Conservation (phyloP, 2,113 vertebrate species). For the Colossoma macropomum region DNA sequence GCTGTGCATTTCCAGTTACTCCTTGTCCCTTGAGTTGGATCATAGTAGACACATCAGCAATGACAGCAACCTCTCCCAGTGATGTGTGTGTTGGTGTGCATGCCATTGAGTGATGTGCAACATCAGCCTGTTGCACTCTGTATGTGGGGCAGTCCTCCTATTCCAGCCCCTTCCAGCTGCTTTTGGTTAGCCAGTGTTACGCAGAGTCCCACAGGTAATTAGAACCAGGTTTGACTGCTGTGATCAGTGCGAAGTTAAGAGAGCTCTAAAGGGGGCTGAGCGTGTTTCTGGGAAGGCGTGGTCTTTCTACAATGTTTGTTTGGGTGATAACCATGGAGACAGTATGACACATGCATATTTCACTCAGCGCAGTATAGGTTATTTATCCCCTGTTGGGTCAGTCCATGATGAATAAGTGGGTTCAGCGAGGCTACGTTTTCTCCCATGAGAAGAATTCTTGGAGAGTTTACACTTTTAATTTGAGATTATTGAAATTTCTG, state of each 20-base stretch:
- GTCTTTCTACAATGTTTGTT: slow-evolving; percentile 37
- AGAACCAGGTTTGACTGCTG: slow-evolving; percentile 34
- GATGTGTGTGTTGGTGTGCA: background rate
- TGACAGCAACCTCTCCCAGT: background rate
- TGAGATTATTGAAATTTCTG: background rate
- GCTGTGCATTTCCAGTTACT: background rate
- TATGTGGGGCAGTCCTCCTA: background rate
- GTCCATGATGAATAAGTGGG: background rate
- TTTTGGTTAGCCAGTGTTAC: slow-evolving; percentile 34
- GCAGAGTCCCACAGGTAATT: slow-evolving; percentile 42
- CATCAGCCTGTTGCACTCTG: slow-evolving; percentile 2
- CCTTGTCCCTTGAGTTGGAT: background rate
- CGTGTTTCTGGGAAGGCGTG: slow-evolving; percentile 33
- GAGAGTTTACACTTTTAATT: background rate
- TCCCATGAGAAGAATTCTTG: background rate
- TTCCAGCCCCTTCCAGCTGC: slow-evolving; percentile 32
- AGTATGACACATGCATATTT: slow-evolving; percentile 28
- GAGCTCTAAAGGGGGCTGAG: slow-evolving; percentile 7
- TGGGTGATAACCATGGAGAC: slow-evolving; percentile 40
- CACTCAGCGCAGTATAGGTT: background rate
- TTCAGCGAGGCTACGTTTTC: background rate
- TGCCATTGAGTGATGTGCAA: background rate
- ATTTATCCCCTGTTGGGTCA: background rate
- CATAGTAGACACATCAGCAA: background rate
- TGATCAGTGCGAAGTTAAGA: slow-evolving; percentile 5